Evolutionary conservation across 2,888 invertebrate species (phyloP).

Genomic region (Andrena haemorrhoa): DNA sequence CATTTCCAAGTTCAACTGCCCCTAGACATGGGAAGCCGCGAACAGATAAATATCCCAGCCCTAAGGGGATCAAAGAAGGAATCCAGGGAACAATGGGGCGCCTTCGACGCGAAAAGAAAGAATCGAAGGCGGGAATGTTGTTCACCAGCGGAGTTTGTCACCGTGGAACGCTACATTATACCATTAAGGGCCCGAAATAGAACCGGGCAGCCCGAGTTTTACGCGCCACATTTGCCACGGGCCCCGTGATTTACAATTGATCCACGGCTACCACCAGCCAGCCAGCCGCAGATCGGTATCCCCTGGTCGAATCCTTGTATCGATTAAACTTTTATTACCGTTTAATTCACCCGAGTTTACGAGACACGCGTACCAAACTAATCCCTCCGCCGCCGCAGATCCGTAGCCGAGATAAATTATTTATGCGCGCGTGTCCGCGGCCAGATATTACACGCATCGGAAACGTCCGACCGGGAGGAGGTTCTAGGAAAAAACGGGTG

Average conservation of each 20-base stretch:
- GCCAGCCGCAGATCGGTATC: slow-evolving; percentile 14
- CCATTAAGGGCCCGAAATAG: slow-evolving; percentile 70
- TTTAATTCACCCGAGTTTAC: slow-evolving; percentile 31
- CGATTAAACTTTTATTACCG: slow-evolving; percentile 31
- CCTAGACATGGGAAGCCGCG: slow-evolving; percentile 10
- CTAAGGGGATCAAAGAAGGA: slow-evolving; percentile 20
- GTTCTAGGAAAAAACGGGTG: slow-evolving; percentile 17
- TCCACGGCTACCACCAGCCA: slow-evolving; percentile 12
- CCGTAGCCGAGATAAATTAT: slow-evolving; percentile 1
- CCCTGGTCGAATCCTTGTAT: slow-evolving; percentile 29
- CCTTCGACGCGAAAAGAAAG: slow-evolving; percentile 61
- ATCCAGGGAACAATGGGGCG: slow-evolving; percentile 69
- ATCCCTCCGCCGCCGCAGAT: neutral
- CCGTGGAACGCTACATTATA: slow-evolving; percentile 75
- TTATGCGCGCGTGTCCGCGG: neutral
- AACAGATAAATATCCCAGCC: slow-evolving; percentile 32
- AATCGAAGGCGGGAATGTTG: slow-evolving; percentile 76
- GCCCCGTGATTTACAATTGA: slow-evolving; percentile 67
- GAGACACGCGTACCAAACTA: slow-evolving; percentile 13
- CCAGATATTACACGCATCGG: neutral
- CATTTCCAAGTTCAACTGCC: neutral
- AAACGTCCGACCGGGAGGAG: neutral
- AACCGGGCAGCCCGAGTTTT: slow-evolving; percentile 63
- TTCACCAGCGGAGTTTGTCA: slow-evolving; percentile 79
- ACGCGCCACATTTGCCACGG: slow-evolving; percentile 72